These are phyloP conservation scores for Pachycephala philippinensis DNA, from an alignment of 2,113 vertebrate genomes.

Conservation along the genomic window DNA sequence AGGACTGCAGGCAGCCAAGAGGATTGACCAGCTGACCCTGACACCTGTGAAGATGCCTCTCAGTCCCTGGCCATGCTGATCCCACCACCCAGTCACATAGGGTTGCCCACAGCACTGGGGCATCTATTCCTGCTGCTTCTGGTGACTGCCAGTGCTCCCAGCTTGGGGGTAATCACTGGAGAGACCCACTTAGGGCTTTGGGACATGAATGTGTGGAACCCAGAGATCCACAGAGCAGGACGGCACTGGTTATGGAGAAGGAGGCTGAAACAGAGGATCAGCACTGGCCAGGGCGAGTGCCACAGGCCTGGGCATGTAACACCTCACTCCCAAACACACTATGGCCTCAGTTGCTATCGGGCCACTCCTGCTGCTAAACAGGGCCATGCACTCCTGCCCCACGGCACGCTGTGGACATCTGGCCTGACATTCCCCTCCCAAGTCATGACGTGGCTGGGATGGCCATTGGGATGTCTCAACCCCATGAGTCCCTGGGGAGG, in stretches of 20 bases:
- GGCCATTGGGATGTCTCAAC: not conserved
- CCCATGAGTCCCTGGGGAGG: fast-evolving
- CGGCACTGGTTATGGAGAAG: fast-evolving
- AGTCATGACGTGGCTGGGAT: not conserved
- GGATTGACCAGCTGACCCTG: not conserved
- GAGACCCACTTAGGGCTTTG: not conserved
- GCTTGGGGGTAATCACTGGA: not conserved
- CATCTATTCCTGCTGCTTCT: not conserved
- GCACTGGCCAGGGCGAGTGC: fast-evolving
- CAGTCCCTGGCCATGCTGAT: fast-evolving
- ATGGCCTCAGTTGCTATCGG: not conserved
- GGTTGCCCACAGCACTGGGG: not conserved
- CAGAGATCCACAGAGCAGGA: not conserved
- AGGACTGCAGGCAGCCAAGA: not conserved
- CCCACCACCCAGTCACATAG: no score
- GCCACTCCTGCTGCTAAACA: not conserved
- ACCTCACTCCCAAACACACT: not conserved
- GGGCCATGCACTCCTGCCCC: not conserved
- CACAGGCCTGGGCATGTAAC: not conserved
- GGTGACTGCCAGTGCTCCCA: not conserved
- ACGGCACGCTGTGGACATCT: fast-evolving
- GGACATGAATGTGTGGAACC: fast-evolving
- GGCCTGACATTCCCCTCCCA: not conserved
- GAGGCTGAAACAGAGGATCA: not conserved
- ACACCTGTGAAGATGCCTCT: not conserved